Evolutionary conservation across 2,797 vertebrate genomes (phyloP).

Genomic region (Simalia tracyae): DNA sequence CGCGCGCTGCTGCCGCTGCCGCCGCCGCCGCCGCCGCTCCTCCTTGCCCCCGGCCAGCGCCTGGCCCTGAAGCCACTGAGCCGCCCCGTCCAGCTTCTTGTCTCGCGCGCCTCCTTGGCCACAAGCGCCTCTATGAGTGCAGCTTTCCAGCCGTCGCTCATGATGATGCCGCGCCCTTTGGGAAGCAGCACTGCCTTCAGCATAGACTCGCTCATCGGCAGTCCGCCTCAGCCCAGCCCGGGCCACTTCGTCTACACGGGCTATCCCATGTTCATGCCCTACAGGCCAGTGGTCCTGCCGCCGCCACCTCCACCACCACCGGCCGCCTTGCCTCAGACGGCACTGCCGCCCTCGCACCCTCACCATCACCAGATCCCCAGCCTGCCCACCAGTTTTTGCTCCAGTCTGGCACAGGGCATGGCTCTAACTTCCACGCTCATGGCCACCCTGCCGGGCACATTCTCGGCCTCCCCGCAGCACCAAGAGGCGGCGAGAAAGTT

Average conservation of each 20-base stretch:
- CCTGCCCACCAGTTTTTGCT: slow-evolving; percentile 89
- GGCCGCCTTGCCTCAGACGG: slow-evolving; percentile 77
- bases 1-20: neutral
- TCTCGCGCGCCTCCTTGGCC: neutral
- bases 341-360: slow-evolving; percentile 79
- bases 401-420: slow-evolving; percentile 91
- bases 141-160: slow-evolving; percentile 86
- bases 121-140: slow-evolving; percentile 83
- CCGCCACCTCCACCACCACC: slow-evolving; percentile 85
- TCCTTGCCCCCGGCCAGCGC: slow-evolving; percentile 39
- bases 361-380: slow-evolving; percentile 86
- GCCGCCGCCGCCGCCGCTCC: neutral
- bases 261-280: slow-evolving; percentile 98
- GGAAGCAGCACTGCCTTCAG: slow-evolving; percentile 94
- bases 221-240: slow-evolving; percentile 87
- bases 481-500: slow-evolving; percentile 89
- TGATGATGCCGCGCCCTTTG: slow-evolving; percentile 96
- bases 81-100: slow-evolving; percentile 1
- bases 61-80: neutral
- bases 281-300: slow-evolving; percentile 90
- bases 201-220: slow-evolving; percentile 95
- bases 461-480: slow-evolving; percentile 79
- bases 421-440: slow-evolving; percentile 93
- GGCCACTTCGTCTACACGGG: slow-evolving; percentile 93
- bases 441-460: slow-evolving; percentile 90